Evolutionary conservation across 2,797 vertebrate species (phyloP).

Genomic region (Tamandua tetradactyla): DNA sequence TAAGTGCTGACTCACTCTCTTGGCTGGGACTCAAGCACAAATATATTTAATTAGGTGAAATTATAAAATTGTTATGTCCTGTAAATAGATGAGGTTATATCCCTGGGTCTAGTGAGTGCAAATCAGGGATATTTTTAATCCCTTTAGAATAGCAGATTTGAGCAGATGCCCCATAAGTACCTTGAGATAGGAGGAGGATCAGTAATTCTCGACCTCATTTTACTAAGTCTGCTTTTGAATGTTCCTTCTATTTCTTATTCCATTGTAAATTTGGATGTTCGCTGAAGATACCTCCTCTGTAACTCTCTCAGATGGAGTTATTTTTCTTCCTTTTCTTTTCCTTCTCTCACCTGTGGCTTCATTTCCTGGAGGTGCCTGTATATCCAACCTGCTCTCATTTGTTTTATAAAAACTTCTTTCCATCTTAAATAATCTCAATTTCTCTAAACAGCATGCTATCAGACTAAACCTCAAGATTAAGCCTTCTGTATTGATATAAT

Average conservation of each 20-base stretch:
- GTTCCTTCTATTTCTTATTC: neutral
- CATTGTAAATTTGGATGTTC: neutral
- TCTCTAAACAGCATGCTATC: neutral
- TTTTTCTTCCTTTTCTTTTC: neutral
- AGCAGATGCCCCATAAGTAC: neutral
- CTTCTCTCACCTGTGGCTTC: neutral
- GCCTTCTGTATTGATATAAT: neutral
- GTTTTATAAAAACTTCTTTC: neutral
- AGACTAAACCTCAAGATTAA: neutral
- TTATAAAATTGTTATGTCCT: constrained; percentile 54
- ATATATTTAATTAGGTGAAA: constrained; percentile 63
- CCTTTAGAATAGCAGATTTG: neutral
- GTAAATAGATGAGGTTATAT: constrained; percentile 3
- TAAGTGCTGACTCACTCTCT: constrained; percentile 45
- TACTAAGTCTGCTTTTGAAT: neutral
- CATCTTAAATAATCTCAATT: neutral
- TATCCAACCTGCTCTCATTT: neutral
- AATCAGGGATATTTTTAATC: constrained; percentile 51
- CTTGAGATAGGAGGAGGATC: neutral
- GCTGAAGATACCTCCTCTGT: neutral
- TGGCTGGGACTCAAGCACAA: constrained; percentile 38
- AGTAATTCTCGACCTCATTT: neutral
- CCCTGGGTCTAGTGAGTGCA: neutral
- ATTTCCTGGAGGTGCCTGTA: neutral
- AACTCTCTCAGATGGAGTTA: neutral